Percentiles rank a stretch among this genome's conserved stretches.
Evolutionary conservation across 1,140 invertebrate genomes (phyloP).

Genomic region (Bombus vancouverensis): DNA sequence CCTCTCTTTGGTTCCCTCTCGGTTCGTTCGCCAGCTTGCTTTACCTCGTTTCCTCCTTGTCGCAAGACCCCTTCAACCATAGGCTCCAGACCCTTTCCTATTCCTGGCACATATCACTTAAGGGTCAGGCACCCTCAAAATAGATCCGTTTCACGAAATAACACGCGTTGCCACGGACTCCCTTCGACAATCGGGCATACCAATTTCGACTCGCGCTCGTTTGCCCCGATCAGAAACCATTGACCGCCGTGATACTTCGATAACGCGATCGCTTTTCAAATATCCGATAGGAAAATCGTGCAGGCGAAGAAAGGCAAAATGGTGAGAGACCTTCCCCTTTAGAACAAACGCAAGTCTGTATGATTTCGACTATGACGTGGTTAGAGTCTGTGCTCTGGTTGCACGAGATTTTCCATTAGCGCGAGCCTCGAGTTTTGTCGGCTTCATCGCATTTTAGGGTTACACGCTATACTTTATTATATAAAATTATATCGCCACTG

Average conservation of each 20-base stretch:
- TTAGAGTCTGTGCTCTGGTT: neutral
- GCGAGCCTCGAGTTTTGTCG: neutral
- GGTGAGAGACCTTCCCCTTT: neutral
- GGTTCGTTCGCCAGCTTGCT: neutral
- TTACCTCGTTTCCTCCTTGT: neutral
- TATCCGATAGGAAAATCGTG: slow-evolving; percentile 29
- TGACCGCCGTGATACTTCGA: slow-evolving; percentile 29
- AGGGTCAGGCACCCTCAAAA: slow-evolving; percentile 79
- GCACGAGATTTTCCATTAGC: slow-evolving; percentile 33
- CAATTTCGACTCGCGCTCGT: slow-evolving; percentile 63
- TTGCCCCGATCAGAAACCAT: slow-evolving; percentile 54
- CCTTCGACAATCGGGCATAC: slow-evolving; percentile 74
- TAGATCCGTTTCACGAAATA: slow-evolving; percentile 81
- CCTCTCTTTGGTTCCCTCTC: slow-evolving; percentile 25
- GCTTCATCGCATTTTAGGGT: neutral
- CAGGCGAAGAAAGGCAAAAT: slow-evolving; percentile 15
- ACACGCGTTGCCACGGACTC: slow-evolving; percentile 76
- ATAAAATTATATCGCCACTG: neutral
- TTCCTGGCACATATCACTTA: slow-evolving; percentile 80
- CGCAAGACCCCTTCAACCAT: slow-evolving; percentile 21
- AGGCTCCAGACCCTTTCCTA: slow-evolving; percentile 72
- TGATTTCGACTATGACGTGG: too few species aligned
- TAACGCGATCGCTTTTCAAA: slow-evolving; percentile 17
- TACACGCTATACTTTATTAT: neutral
- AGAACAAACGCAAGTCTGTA: neutral